Conservation (phyloP, 2,797 vertebrate genomes). For the Pipistrellus kuhlii region DNA sequence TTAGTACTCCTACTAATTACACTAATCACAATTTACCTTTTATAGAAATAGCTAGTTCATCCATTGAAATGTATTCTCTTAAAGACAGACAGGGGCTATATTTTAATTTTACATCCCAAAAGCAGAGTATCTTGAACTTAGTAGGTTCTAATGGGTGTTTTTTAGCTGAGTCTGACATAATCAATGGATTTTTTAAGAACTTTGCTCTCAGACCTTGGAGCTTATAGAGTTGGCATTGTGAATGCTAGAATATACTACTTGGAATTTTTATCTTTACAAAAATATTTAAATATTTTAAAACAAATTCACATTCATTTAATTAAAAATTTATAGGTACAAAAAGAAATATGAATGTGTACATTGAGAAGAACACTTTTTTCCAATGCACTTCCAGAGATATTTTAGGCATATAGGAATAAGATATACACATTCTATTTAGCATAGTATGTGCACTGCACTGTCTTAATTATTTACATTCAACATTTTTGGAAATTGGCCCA, state of each 20-base stretch:
- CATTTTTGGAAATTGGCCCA: background rate
- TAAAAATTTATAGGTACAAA: background rate
- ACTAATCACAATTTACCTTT: slow-evolving; percentile 27
- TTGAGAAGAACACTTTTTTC: background rate
- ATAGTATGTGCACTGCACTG: background rate
- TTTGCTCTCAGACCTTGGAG: background rate
- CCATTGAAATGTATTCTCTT: background rate
- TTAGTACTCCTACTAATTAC: background rate
- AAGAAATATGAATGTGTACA: background rate
- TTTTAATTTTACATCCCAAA: slow-evolving; percentile 25
- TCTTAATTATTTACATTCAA: background rate
- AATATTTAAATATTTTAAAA: slow-evolving; percentile 51
- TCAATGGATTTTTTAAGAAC: slow-evolving; percentile 42
- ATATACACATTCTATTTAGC: slow-evolving; percentile 7
- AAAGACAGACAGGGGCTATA: background rate
- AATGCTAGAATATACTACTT: background rate
- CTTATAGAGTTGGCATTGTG: background rate
- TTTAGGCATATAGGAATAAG: slow-evolving; percentile 18
- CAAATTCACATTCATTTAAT: slow-evolving; percentile 2
- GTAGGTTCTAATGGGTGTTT: background rate
- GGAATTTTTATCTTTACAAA: slow-evolving; percentile 43
- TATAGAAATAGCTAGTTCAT: background rate
- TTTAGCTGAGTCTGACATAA: background rate
- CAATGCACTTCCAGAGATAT: background rate
- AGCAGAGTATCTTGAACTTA: slow-evolving; percentile 4